Percentiles rank a stretch among this genome's conserved stretches.
phyloP scores from a whole-genome alignment of 2,113 vertebrate genomes.

The Eulacestoma nigropectus region DNA sequence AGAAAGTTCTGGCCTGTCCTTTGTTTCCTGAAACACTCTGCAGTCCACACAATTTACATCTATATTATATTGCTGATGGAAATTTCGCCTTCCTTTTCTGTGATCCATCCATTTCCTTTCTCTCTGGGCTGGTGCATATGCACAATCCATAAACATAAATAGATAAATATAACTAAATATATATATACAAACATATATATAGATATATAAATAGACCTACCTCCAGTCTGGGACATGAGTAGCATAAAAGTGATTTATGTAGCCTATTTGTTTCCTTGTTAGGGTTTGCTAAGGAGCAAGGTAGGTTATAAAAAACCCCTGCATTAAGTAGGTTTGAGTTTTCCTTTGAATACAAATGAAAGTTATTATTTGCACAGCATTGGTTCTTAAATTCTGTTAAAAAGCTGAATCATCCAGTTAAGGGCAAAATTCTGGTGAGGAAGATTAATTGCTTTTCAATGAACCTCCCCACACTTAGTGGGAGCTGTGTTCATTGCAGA shows the following conservation, averaged over 20 bases:
- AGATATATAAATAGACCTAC: neutral
- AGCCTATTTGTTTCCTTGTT: neutral
- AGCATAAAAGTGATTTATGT: neutral
- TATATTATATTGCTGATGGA: neutral
- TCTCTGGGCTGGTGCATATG: neutral
- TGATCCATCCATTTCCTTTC: neutral
- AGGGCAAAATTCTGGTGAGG: neutral
- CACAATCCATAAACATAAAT: neutral
- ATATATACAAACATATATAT: fast-evolving
- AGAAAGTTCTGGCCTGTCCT: neutral
- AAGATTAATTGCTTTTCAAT: neutral
- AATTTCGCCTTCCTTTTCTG: neutral
- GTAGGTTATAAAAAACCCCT: neutral
- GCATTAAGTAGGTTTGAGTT: neutral
- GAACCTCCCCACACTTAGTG: neutral
- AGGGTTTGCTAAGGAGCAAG: neutral
- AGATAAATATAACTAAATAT: neutral
- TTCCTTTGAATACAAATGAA: neutral
- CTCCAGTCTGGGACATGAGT: neutral
- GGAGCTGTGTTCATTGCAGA: neutral
- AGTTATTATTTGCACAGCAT: neutral
- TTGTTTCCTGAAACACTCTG: neutral
- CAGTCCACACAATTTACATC: neutral
- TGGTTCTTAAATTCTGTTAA: neutral
- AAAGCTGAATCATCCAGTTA: neutral